Base-by-base conservation (phyloP, 2,113 vertebrate genomes). In the Sebastes schlegelii region DNA sequence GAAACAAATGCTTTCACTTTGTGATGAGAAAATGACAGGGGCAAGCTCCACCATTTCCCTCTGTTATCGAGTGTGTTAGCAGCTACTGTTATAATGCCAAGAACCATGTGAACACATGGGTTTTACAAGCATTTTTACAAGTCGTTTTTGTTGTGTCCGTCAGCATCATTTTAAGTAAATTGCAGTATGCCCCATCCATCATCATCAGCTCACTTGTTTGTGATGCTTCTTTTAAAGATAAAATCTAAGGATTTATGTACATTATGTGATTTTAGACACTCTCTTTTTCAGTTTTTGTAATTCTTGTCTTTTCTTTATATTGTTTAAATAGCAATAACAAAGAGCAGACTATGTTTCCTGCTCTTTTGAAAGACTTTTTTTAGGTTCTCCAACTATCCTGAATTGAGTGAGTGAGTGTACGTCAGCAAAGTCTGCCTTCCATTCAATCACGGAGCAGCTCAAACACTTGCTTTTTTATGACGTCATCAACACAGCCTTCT, bases 381-480 rank as follows among this genome's bases (percentile, higher is more conserved):
- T 19, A 42, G 14, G 3, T 43, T 77, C 3, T 55, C 21, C 17
- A 73, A 68, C n/a, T 26, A 51, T 4, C 42, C 40, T 17, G 42
- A 34, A 55, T 34, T 34, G 34, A 34, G 34, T 34, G 34, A 34
- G 4, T 52, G 8, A 48, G 23, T 4, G 4, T 8, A 6, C 43
- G 12, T 43, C 42, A 69, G 46, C 60, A 81, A 43, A 19, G 26
- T 55, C 46, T 42, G 4, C 10, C 60, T 26, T 58, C 21, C 57
- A 69, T 70, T 58, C 21, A 21, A 5, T 74, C 70, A n/a, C 1
- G 0, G n/a, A 61, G 42, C 43, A 54, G 46, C 54, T 60, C 46
- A 40, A 58, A 66, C 71, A 62, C 10, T 61, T n/a, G 16, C 17
- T 46, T 43, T 54, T 14, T 43, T 21, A 45, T 80, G 60, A 84